Percentiles rank a stretch among this genome's conserved stretches.
These are phyloP conservation scores for Agrypnus murinus DNA, from an alignment of 2,888 invertebrate genomes.

Conservation along the genomic window DNA sequence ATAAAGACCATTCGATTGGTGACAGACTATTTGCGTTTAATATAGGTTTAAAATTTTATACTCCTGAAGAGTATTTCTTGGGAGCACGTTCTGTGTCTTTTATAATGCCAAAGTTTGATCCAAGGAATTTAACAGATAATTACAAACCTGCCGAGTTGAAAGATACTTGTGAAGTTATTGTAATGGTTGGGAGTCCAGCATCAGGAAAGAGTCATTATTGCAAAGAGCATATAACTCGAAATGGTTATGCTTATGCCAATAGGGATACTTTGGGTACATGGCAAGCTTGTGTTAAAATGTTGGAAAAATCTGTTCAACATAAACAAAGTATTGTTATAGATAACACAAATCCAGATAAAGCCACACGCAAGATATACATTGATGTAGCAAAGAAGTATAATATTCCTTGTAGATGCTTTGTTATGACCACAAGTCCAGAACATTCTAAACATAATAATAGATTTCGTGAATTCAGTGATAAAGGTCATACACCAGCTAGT, in stretches of 20 bases:
- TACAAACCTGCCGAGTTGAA: conserved; percentile 54
- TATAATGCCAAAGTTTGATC: conserved; percentile 80
- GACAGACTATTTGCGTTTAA: conserved; percentile 93
- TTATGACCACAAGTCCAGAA: conserved; percentile 80
- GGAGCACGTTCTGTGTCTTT: conserved; percentile 75
- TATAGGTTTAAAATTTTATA: conserved; percentile 85
- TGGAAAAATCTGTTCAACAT: conserved; percentile 75
- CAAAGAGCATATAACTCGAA: conserved; percentile 77
- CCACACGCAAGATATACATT: conserved; percentile 84
- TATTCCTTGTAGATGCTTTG: conserved; percentile 85
- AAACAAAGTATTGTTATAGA: conserved; percentile 88
- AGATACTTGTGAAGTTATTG: conserved; percentile 77
- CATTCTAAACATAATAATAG: conserved; percentile 93
- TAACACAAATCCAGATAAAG: conserved; percentile 91
- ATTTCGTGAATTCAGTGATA: conserved; percentile 86
- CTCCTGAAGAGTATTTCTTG: conserved; percentile 95
- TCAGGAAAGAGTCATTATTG: conserved; percentile 93
- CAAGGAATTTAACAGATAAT: conserved; percentile 70
- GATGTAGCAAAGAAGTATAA: conserved; percentile 78
- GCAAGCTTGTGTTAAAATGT: conserved; percentile 86
- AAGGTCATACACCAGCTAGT: conserved; percentile 82
- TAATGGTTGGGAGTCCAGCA: conserved; percentile 89
- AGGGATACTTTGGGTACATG: conserved; percentile 88
- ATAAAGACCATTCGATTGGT: conserved; percentile 91
- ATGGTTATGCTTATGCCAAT: conserved; percentile 84